These are phyloP conservation scores for Eciton burchellii DNA, from an alignment of 1,140 invertebrate genomes.

Conservation along the genomic window DNA sequence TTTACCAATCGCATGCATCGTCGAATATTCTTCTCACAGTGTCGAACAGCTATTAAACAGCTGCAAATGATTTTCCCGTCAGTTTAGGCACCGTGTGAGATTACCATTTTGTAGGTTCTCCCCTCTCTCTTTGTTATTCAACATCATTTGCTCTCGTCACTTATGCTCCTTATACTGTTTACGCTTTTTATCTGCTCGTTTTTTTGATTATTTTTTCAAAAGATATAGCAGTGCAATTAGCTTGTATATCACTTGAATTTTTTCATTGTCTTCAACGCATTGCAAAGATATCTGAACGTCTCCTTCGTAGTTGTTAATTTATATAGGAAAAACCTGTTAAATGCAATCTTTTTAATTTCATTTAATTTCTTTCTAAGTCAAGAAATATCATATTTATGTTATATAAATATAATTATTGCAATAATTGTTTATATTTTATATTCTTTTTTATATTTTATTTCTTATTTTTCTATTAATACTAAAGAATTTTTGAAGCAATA, in stretches of 20 bases:
- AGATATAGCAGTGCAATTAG: background rate
- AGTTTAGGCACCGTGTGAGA: background rate
- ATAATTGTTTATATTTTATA: no score
- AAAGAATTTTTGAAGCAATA: no score
- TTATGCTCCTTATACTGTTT: slow-evolving; percentile 45
- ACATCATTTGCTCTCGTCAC: background rate
- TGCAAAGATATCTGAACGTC: no score
- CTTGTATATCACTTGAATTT: background rate
- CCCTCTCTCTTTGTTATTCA: background rate
- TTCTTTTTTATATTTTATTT: no score
- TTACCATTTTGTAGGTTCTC: background rate
- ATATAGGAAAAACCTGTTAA: no score
- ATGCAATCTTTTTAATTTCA: no score
- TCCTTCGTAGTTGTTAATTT: no score
- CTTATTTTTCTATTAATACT: no score
- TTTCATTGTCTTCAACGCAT: background rate
- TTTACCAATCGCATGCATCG: slow-evolving; percentile 44
- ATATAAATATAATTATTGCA: no score
- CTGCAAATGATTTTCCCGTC: background rate
- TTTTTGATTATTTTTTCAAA: background rate
- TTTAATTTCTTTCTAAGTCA: no score
- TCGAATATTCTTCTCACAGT: background rate
- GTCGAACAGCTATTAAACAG: background rate
- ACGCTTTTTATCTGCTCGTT: slow-evolving; percentile 18
- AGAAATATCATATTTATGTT: no score